phyloP scores from a whole-genome alignment of 2,113 vertebrate species.

The Barbus barbus region DNA sequence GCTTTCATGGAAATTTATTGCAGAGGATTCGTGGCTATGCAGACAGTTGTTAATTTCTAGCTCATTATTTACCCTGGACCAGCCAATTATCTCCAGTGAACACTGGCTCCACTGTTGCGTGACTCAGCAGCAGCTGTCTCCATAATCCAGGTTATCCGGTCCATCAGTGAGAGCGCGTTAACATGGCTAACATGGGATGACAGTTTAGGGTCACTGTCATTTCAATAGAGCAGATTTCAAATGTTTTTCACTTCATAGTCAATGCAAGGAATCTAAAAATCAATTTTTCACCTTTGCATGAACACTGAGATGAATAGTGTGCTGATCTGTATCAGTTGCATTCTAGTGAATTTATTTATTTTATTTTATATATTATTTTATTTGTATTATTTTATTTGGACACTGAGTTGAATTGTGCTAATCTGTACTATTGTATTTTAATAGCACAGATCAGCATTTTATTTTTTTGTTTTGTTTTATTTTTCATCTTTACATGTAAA shows the following conservation, averaged over 20 bases:
- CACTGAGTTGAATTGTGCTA: not conserved
- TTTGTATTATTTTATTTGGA: no score
- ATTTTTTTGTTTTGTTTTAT: no score
- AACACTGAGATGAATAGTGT: no score
- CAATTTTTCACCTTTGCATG: slow-evolving; percentile 54
- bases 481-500: no score
- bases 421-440: not conserved
- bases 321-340: not conserved
- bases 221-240: slow-evolving; percentile 45
- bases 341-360: no score
- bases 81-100: slow-evolving; percentile 48
- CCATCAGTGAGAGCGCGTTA: slow-evolving; percentile 55
- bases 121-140: slow-evolving; percentile 64
- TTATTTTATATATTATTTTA: no score
- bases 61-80: slow-evolving; percentile 38
- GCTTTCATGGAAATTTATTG: slow-evolving; percentile 10
- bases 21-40: not conserved
- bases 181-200: slow-evolving; percentile 55
- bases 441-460: no score
- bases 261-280: slow-evolving; percentile 11
- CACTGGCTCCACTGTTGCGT: slow-evolving; percentile 52
- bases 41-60: slow-evolving; percentile 42
- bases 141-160: slow-evolving; percentile 63
- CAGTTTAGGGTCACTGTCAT: slow-evolving; percentile 49
- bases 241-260: slow-evolving; percentile 20